Percentiles rank a stretch among this genome's conserved stretches.
Evolutionary conservation across 2,797 vertebrate genomes (phyloP).

Genomic region (Hoplostethus atlanticus): DNA sequence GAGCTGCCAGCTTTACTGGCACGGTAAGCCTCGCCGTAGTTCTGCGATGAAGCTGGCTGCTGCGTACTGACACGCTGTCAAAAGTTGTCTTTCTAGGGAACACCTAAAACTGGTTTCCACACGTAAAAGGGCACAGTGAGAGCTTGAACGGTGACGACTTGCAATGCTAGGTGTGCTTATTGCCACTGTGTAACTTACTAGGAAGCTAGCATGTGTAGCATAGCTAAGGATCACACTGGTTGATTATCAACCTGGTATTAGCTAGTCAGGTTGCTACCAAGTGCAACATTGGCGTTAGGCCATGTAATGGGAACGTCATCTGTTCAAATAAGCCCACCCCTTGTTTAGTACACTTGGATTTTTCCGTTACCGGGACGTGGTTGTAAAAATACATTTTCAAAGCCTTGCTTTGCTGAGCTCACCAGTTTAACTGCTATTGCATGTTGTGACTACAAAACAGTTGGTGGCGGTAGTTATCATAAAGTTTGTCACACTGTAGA

Average conservation of each 20-base stretch:
- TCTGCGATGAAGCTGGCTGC: background rate
- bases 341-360: slow-evolving; percentile 54
- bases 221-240: background rate
- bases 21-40: slow-evolving; percentile 18
- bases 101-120: slow-evolving; percentile 43
- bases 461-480: background rate
- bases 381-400: background rate
- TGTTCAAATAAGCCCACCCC: slow-evolving; percentile 71
- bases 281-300: slow-evolving; percentile 71
- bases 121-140: slow-evolving; percentile 12
- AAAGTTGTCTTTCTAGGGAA: slow-evolving; percentile 48
- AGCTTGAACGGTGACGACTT: slow-evolving; percentile 14
- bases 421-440: background rate
- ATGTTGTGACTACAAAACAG: background rate
- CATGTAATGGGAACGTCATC: slow-evolving; percentile 76
- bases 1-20: slow-evolving; percentile 10
- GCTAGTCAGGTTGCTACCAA: slow-evolving; percentile 53
- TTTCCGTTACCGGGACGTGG: slow-evolving; percentile 58
- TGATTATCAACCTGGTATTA: slow-evolving; percentile 39
- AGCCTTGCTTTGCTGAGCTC: background rate
- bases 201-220: background rate
- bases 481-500: slow-evolving; percentile 1
- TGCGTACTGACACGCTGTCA: slow-evolving; percentile 41
- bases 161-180: background rate
- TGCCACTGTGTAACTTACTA: background rate